phyloP scores from a whole-genome alignment of 2,888 invertebrate species.

The Heliconius charithonia region DNA sequence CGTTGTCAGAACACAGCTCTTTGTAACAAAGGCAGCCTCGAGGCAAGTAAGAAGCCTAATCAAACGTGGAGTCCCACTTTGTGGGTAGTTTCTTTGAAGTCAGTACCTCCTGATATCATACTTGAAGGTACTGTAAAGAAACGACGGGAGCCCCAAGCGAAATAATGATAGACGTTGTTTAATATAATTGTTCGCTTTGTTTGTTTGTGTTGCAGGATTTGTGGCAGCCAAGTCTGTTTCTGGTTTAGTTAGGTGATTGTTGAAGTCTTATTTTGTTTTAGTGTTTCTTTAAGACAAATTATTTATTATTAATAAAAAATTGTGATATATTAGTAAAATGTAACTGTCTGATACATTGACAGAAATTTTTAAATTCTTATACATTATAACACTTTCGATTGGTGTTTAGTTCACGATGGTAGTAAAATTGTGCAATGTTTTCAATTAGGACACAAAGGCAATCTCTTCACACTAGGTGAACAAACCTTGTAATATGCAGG shows the following conservation, averaged over 20 bases:
- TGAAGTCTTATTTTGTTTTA: background rate
- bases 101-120: slow-evolving; percentile 41
- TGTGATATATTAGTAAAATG: too few species aligned
- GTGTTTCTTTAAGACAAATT: background rate
- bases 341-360: background rate
- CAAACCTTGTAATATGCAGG: too few species aligned
- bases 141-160: slow-evolving; percentile 39
- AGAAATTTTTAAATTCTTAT: too few species aligned
- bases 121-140: slow-evolving; percentile 44
- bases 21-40: slow-evolving; percentile 75
- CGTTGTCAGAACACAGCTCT: slow-evolving; percentile 60
- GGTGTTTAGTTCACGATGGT: background rate
- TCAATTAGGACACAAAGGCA: background rate
- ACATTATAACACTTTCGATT: background rate
- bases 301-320: too few species aligned
- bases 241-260: background rate
- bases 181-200: slow-evolving; percentile 16
- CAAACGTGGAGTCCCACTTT: slow-evolving; percentile 79
- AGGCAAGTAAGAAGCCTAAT: slow-evolving; percentile 77
- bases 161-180: slow-evolving; percentile 26
- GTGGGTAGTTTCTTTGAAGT: slow-evolving; percentile 79
- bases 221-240: background rate
- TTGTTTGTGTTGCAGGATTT: background rate
- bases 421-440: background rate
- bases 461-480: background rate